Conservation (phyloP, 1,140 invertebrate genomes). For the Drosophila kanapiae region DNA sequence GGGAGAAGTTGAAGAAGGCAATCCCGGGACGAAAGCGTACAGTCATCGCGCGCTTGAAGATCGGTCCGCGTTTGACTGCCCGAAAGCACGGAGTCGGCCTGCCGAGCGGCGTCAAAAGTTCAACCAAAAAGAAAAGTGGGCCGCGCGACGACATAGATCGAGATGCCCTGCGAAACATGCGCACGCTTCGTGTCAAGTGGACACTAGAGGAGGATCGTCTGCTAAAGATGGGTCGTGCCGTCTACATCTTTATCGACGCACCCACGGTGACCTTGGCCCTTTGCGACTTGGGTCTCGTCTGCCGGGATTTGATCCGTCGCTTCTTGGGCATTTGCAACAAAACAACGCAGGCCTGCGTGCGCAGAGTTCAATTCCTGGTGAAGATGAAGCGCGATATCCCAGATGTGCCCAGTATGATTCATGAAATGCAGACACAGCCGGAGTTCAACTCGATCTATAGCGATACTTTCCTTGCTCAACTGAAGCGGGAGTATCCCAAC, state of each 20-base stretch:
- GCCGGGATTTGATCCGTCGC: conserved; percentile 88
- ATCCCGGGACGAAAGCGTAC: conserved; percentile 19
- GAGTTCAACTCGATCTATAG: conserved; percentile 60
- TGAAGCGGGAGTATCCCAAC: conserved; percentile 62
- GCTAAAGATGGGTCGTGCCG: conserved; percentile 89
- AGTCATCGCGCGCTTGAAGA: conserved; percentile 48
- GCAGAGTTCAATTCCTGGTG: conserved; percentile 86
- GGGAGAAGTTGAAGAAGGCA: background rate
- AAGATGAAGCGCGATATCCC: conserved; percentile 66
- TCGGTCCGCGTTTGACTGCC: conserved; percentile 30
- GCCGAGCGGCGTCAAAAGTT: conserved; percentile 35
- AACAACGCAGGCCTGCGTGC: conserved; percentile 89
- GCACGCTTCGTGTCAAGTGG: conserved; percentile 88
- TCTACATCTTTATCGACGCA: conserved; percentile 88
- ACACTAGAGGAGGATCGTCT: conserved; percentile 88
- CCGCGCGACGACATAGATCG: conserved; percentile 89
- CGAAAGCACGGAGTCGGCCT: conserved; percentile 7
- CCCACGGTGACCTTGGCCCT: conserved; percentile 85
- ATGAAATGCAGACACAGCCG: conserved; percentile 70
- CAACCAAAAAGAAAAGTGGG: conserved; percentile 46
- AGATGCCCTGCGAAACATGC: conserved; percentile 88
- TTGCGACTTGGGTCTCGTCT: conserved; percentile 60
- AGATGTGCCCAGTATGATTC: conserved; percentile 74
- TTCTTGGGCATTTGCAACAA: conserved; percentile 88
- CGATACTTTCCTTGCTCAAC: conserved; percentile 60